Base-by-base conservation (phyloP, 2,797 vertebrate species). In the Ceyx erithaca region DNA sequence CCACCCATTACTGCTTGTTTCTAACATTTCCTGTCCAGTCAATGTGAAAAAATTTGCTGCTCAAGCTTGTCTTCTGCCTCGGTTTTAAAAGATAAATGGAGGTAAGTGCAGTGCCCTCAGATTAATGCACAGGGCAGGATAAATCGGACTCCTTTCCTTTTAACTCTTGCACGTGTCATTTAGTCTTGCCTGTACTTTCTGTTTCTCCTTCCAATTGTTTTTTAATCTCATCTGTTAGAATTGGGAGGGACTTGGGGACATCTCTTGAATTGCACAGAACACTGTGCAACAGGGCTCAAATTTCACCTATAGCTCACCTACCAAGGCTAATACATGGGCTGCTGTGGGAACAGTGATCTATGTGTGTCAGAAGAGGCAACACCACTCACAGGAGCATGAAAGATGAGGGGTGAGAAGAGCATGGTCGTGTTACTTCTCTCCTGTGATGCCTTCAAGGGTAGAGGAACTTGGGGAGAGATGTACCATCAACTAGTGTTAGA, bases 1-100 rank as follows among this genome's bases (percentile, higher is more conserved):
- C 75, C 73, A 84, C 77, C 52, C 73, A 45, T 91, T 90, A 68
- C 67, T 81, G 58, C 71, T 91, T 80, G 52, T 87, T 93, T 82
- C 82, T 93, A 78, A 83, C 51, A 45, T 87, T 90, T 94, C 55
- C 77, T 91, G 31, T 54, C 63, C 25, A 12, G 52, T 90, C 61
- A 40, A 14, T 22, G 48, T 62, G 81, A 83, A 93, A 92, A 88
- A 91, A 66, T 10, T 67, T 90, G 54, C 61, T 82, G 43, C 54
- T 80, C 40, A 45, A 49, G 64, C 83, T 94, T 90, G 26, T 80
- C 16, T 37, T 85, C 40, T 72, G 22, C 51, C 33, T 30, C 0
- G 1, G 12, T 71, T 88, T 85, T 55, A 35, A 78, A 59, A 78
- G 78, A 80, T 48, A 80, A 43, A 63, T 46, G 57, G 55, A 73